These are phyloP conservation scores for Sarcophaga caerulescens DNA, from an alignment of 2,888 invertebrate genomes.

Conservation along the genomic window DNA sequence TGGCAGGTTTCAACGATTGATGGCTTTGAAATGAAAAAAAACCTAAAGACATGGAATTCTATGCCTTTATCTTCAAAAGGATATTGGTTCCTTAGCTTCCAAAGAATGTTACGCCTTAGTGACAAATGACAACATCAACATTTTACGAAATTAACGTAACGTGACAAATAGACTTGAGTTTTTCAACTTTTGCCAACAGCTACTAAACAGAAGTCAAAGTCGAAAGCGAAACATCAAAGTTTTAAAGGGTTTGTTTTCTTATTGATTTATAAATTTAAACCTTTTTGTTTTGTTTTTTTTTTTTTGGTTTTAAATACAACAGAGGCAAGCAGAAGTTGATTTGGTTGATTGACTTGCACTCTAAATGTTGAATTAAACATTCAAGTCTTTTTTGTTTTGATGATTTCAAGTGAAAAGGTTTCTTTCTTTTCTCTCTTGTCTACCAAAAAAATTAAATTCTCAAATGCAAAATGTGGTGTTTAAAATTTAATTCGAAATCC, in stretches of 20 bases:
- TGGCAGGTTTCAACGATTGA: background rate
- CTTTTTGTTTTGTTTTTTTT: background rate
- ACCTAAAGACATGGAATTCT: background rate
- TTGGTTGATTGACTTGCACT: background rate
- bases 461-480: too few species aligned
- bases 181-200: background rate
- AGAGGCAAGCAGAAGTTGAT: background rate
- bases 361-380: background rate
- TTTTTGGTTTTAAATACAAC: background rate
- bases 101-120: conserved; percentile 10
- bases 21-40: background rate
- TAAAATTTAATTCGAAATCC: too few species aligned
- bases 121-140: background rate
- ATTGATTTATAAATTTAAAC: background rate
- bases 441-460: too few species aligned
- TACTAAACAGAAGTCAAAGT: background rate
- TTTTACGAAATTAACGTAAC: background rate
- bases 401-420: background rate
- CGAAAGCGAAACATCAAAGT: background rate
- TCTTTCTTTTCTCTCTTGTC: too few species aligned
- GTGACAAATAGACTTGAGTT: background rate
- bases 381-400: background rate
- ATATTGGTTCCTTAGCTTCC: background rate
- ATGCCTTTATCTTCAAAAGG: background rate
- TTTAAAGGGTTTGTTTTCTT: background rate